Base-by-base conservation (phyloP, 2,888 invertebrate species). In the Ametastegia equiseti region DNA sequence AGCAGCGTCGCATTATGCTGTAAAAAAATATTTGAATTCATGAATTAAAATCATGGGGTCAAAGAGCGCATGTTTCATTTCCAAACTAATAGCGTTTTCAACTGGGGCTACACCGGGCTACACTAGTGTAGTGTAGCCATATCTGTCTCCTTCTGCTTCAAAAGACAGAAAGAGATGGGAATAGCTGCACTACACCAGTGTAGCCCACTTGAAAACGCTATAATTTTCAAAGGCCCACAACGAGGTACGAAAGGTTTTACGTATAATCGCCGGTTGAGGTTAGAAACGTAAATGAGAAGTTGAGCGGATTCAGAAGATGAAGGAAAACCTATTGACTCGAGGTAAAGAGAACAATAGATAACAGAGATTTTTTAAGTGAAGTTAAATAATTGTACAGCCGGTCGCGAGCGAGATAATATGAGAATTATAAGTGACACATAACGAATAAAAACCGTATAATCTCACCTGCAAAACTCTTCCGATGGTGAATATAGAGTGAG, bases 391-490 rank as follows among this genome's bases (percentile, higher is more conserved):
- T 15, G 13, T 30, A n/a, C 33, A 75, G 19, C 54, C 33, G 50
- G 67, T 67, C 5, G 39, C 6, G 5, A 63, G 23, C 5, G 23
- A 13, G 39, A 23, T 45, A 33, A 42, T n/a, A n/a, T 60, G 13
- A 63, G 36, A n/a, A 54, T n/a, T 7, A 47, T 15, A 23, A 30
- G 27, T 45, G 9, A 75, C 5, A 15, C 30, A 19, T 75, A 6
- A 73, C 50, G 4, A 50, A 15, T 54, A 54, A 75, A 36, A 75
- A 78, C 15, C 47, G 23, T 11, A 13, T 23, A 71, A n/a, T 23
- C 50, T 78, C 33, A 60, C 78, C 60, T 78, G 78, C 15, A 78
- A 23, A 1, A 78, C n/a, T 42, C 78, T 19, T 42, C 78, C 78
- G 47, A 78, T 36, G 42, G 57, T 42, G 7, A 39, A 27, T 15